Evolutionary conservation across 2,797 vertebrate species (phyloP).

Genomic region (Limosa lapponica): DNA sequence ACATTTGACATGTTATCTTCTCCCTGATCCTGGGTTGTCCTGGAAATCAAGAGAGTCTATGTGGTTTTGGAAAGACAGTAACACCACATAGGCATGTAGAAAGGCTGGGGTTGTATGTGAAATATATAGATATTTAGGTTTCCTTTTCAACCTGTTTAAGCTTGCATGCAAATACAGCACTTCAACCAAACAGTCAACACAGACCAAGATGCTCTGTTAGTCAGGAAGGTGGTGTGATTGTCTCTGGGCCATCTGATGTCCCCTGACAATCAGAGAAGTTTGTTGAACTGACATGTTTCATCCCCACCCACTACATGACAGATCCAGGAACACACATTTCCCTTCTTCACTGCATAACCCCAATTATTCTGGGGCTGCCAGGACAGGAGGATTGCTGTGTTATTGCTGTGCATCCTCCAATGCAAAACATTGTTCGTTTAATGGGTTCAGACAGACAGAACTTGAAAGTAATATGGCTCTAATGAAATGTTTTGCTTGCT

Average conservation of each 20-base stretch:
- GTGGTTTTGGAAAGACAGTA: not conserved
- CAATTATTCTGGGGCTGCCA: not conserved
- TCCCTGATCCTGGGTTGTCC: not conserved
- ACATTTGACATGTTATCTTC: not conserved
- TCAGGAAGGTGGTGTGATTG: not conserved
- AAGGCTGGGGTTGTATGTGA: not conserved
- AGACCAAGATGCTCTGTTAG: not conserved
- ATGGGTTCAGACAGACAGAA: not conserved
- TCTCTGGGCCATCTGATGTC: not conserved
- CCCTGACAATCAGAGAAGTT: not conserved
- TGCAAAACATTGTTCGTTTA: not conserved
- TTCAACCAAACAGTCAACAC: not conserved
- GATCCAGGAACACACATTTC: not conserved
- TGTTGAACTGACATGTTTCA: not conserved
- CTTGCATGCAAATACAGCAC: not conserved
- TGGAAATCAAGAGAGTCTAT: not conserved
- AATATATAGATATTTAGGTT: not conserved
- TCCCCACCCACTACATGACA: not conserved
- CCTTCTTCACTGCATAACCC: not conserved
- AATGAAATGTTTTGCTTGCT: not conserved
- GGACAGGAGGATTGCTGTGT: not conserved
- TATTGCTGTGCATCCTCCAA: not conserved
- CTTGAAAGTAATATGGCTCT: not conserved
- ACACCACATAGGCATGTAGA: not conserved
- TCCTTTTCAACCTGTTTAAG: not conserved